A percentile compares a stretch with the other conserved stretches of the same genome.
Evolutionary conservation across 2,113 vertebrate species (phyloP).

Genomic region (Ascaphus truei): DNA sequence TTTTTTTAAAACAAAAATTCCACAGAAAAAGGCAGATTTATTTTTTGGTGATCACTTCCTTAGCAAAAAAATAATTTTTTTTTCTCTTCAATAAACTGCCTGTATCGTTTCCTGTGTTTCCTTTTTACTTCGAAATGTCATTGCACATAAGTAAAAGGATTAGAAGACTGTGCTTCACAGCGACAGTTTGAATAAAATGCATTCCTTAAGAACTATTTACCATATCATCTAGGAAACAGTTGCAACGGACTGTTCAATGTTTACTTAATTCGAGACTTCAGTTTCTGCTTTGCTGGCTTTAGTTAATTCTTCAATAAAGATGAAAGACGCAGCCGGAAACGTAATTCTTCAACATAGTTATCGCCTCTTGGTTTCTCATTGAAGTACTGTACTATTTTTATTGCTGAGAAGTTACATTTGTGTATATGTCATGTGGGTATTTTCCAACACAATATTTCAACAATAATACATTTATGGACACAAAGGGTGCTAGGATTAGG

Average conservation of each 20-base stretch:
- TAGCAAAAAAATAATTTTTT: constrained; percentile 34
- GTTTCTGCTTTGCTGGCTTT: constrained; percentile 37
- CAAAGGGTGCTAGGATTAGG: neutral
- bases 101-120: constrained; percentile 37
- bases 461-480: neutral
- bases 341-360: constrained; percentile 23
- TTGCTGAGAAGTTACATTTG: constrained; percentile 9
- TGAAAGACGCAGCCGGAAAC: constrained; percentile 10
- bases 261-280: constrained; percentile 33
- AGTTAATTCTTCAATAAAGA: constrained; percentile 29
- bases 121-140: constrained; percentile 37
- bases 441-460: neutral
- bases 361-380: constrained; percentile 9
- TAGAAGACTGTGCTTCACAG: constrained; percentile 36
- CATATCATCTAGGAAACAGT: constrained; percentile 39
- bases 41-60: constrained; percentile 33
- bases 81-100: constrained; percentile 32
- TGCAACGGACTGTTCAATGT: constrained; percentile 37
- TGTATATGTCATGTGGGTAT: neutral
- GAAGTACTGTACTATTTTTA: constrained; percentile 16
- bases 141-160: constrained; percentile 35
- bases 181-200: constrained; percentile 35
- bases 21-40: constrained; percentile 2
- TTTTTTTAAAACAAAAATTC: constrained; percentile 13
- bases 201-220: constrained; percentile 38